Base-by-base conservation (phyloP, 2,797 vertebrate genomes). In the Rhinogobio ventralis region DNA sequence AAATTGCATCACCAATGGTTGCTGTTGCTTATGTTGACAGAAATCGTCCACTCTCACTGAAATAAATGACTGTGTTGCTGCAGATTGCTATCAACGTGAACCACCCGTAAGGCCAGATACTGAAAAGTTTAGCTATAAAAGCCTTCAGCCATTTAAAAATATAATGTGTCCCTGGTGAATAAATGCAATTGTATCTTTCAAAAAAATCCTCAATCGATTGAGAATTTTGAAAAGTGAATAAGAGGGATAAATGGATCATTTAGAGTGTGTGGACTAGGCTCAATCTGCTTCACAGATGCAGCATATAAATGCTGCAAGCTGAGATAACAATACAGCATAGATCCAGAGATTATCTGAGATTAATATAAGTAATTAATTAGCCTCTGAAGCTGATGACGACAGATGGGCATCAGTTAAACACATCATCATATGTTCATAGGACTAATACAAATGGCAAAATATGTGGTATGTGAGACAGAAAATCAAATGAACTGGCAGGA, bases 341-440 rank as follows among this genome's bases (percentile, higher is more conserved):
- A 84, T 79, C 39, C 45, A 64, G 36, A 81, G 82, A 81, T 84
- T 82, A 84, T 72, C 11, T 25, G 45, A 74, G 87, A 88, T 86
- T 82, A 83, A 84, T 72, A n/a, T n/a, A n/a, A 78, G 14, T 55
- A 79, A 82, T 84, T 68, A 55, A 84, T 86, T 67, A 73, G 60
- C 82, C 30, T 53, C 30, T 81, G 17, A 42, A 76, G 25, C 45
- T 53, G 69, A 87, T 71, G 39, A 36, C 55, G 30, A 82, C 73
- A 87, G 55, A 86, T 72, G 68, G 57, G 33, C 42, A 49, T 49
- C 39, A 60, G 25, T 84, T 79, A 49, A 71, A 69, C 66, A 36
- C 8, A n/a, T n/a, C 49, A 84, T 84, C 64, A 77, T 60, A 46
- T 78, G 13, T 49, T 8, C 51, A 81, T 23, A 28, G 3, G n/a